Evolutionary conservation across 2,888 invertebrate genomes (phyloP).

Genomic region (Zygothrica quintamaculata): DNA sequence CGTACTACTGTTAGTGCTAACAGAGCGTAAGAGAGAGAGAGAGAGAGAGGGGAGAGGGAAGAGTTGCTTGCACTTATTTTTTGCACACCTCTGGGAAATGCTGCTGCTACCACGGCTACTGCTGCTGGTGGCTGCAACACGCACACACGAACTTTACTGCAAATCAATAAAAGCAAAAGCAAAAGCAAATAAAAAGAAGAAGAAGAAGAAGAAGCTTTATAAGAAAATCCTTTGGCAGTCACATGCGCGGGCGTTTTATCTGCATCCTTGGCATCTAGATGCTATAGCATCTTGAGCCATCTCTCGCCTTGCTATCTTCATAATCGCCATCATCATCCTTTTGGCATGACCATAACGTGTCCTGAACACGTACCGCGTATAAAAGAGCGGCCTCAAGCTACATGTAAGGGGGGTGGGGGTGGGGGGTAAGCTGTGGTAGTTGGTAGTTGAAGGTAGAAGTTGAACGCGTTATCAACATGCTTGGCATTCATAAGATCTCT

Average conservation of each 20-base stretch:
- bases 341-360: constrained; percentile 67
- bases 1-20: too few relatives aligned
- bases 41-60: too few relatives aligned
- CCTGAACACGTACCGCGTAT: constrained; percentile 69
- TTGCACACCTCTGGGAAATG: constrained; percentile 1
- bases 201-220: too few relatives aligned
- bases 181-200: too few relatives aligned
- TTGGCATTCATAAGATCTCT: constrained; percentile 74
- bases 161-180: constrained; percentile 67
- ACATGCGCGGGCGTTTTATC: constrained; percentile 60
- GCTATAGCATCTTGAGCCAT: constrained; percentile 40
- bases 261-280: constrained; percentile 43
- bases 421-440: not conserved
- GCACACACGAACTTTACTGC: constrained; percentile 49
- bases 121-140: too few relatives aligned
- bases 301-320: constrained; percentile 61
- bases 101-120: too few relatives aligned
- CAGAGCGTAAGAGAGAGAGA: too few relatives aligned
- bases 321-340: constrained; percentile 72
- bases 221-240: constrained; percentile 38
- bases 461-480: constrained; percentile 71
- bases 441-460: not conserved
- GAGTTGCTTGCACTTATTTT: constrained; percentile 16
- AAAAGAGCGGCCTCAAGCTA: constrained; percentile 22
- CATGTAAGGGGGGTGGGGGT: not conserved